phyloP scores from a whole-genome alignment of 2,113 vertebrate species.

The Lasiurus cinereus region DNA sequence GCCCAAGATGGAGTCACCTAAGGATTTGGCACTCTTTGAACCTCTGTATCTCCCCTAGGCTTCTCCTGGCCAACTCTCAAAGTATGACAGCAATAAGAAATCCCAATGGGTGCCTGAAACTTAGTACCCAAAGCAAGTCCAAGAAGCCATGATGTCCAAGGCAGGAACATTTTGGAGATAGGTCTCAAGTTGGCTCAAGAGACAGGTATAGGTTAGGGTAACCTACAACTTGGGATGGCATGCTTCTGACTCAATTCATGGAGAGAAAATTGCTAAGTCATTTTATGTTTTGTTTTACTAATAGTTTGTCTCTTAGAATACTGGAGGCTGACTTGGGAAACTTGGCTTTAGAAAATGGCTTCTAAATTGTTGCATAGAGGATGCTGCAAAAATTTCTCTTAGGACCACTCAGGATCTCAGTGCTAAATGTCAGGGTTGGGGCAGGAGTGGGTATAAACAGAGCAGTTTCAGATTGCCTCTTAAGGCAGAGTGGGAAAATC shows the following conservation, averaged over 20 bases:
- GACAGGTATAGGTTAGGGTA: not conserved
- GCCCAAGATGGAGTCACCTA: not conserved
- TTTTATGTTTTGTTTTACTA: conserved; percentile 17
- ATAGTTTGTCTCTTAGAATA: conserved; percentile 52
- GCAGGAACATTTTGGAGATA: conserved; percentile 27
- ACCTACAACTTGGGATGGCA: not conserved
- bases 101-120: not conserved
- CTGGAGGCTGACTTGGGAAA: not conserved
- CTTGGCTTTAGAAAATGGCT: conserved; percentile 40
- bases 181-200: not conserved
- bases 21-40: not conserved
- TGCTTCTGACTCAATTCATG: conserved; percentile 35
- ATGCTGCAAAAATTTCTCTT: not conserved
- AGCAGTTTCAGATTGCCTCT: not conserved
- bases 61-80: not conserved
- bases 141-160: not conserved
- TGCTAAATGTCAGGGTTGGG: not conserved
- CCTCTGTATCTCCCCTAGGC: not conserved
- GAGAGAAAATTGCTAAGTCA: not conserved
- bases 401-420: not conserved
- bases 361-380: conserved; percentile 7
- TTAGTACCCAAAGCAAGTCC: not conserved
- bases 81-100: not conserved
- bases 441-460: not conserved
- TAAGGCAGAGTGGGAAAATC: not conserved